phyloP scores from a whole-genome alignment of 2,113 vertebrate genomes.

The Emydocephalus ijimae region DNA sequence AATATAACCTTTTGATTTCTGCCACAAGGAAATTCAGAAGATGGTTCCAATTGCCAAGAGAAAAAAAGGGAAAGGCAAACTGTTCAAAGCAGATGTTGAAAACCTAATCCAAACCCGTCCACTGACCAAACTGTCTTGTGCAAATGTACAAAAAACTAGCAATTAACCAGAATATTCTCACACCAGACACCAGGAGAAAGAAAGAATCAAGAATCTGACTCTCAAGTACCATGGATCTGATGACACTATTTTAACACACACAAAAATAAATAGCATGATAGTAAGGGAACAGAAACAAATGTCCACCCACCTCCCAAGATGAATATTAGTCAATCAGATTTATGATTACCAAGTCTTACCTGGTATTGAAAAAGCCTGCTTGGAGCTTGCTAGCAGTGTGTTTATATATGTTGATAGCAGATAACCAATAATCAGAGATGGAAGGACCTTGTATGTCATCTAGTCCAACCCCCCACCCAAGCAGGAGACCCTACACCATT shows the following conservation, averaged over 20 bases:
- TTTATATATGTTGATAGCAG: background rate
- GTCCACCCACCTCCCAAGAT: background rate
- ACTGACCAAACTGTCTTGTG: conserved; percentile 25
- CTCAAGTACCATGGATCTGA: background rate
- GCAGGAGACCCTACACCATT: too few species aligned
- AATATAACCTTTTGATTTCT: conserved; percentile 1
- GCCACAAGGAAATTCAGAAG: background rate
- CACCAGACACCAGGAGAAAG: background rate
- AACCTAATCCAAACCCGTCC: conserved; percentile 30
- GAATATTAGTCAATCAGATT: background rate
- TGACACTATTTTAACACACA: background rate
- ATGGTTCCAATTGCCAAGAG: conserved; percentile 19
- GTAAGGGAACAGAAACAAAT: background rate
- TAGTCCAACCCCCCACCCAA: too few species aligned
- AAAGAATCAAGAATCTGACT: background rate
- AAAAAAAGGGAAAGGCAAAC: conserved; percentile 30
- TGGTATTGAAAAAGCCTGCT: background rate
- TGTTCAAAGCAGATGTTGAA: background rate
- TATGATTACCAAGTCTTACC: background rate
- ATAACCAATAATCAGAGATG: too few species aligned
- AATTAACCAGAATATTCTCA: conserved; percentile 10
- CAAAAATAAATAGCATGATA: background rate
- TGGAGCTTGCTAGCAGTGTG: background rate
- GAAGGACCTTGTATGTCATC: too few species aligned
- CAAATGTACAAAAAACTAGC: background rate